phyloP scores from a whole-genome alignment of 1,140 invertebrate genomes.

The Campoletis sonorensis region DNA sequence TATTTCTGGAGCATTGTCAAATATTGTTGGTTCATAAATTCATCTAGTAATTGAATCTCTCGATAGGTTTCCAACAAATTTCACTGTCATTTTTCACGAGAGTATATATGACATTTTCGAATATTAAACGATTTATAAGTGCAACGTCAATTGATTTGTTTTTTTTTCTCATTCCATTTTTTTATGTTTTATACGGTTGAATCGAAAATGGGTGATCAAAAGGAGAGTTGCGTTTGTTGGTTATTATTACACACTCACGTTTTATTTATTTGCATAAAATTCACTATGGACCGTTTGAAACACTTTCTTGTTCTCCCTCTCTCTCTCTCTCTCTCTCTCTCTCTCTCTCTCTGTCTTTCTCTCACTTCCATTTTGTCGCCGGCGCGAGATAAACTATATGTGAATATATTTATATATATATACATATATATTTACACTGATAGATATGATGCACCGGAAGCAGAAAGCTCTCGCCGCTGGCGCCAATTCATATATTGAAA shows the following conservation, averaged over 20 bases:
- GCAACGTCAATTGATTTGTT: neutral
- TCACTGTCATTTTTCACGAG: neutral
- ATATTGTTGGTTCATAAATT: neutral
- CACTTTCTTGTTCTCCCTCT: too few species aligned
- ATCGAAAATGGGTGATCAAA: neutral
- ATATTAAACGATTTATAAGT: neutral
- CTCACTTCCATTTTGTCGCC: too few species aligned
- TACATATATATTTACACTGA: neutral
- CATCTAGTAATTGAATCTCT: neutral
- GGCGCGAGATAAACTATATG: too few species aligned
- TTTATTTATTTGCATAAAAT: too few species aligned
- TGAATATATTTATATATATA: too few species aligned
- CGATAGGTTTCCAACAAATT: neutral
- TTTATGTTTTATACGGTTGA: too few species aligned
- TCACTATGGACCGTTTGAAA: too few species aligned
- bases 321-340: too few species aligned
- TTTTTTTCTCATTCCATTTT: too few species aligned
- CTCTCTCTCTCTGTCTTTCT: too few species aligned
- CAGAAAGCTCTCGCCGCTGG: neutral
- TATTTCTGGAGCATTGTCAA: neutral
- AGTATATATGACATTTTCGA: neutral
- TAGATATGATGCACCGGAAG: neutral
- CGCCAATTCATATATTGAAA: conserved; percentile 7
- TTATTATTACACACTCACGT: too few species aligned
- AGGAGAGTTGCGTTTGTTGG: too few species aligned